Percentiles rank a stretch among this genome's conserved stretches.
phyloP scores from a whole-genome alignment of 2,888 invertebrate species.

The Nephrocerus scutellatus region DNA sequence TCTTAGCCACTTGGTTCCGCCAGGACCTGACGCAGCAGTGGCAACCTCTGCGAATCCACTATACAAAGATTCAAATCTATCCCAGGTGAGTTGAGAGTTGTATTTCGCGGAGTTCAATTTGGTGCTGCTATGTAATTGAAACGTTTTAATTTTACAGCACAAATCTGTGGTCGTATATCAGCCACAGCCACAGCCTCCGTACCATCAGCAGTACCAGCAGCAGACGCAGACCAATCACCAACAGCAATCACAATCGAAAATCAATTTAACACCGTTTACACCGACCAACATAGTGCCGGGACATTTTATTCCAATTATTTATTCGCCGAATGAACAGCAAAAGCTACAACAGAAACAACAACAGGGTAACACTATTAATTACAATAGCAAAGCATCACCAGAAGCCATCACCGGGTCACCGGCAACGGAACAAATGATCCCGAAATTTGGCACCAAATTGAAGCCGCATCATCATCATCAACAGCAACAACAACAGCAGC shows the following conservation, averaged over 20 bases:
- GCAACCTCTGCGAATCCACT: conserved; percentile 20
- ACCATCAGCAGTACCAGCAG: conserved; percentile 3
- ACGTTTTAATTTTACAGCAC: conserved; percentile 12
- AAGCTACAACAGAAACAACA: conserved; percentile 19
- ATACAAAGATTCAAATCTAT: conserved; percentile 9
- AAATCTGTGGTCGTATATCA: conserved; percentile 11
- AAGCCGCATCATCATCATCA: conserved; percentile 11
- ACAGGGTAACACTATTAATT: conserved; percentile 20
- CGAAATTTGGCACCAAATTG: too few relatives aligned
- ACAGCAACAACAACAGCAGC: conserved; percentile 16
- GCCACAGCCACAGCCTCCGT: too few relatives aligned
- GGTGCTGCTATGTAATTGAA: conserved; percentile 7
- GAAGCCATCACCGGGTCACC: conserved; percentile 17
- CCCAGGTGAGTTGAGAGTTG: conserved; percentile 30
- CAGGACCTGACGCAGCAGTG: conserved; percentile 23
- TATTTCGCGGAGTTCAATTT: too few relatives aligned
- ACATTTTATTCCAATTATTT: conserved; percentile 51
- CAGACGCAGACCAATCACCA: conserved; percentile 6
- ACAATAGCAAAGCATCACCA: conserved; percentile 8
- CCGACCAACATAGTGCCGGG: conserved; percentile 53
- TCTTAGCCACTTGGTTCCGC: conserved; percentile 23
- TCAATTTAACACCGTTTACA: conserved; percentile 51
- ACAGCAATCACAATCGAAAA: conserved; percentile 36
- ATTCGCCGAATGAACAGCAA: conserved; percentile 36
- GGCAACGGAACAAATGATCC: too few relatives aligned